Evolutionary conservation across 2,888 invertebrate genomes (phyloP).

Genomic region (Stegana nigrithorax): DNA sequence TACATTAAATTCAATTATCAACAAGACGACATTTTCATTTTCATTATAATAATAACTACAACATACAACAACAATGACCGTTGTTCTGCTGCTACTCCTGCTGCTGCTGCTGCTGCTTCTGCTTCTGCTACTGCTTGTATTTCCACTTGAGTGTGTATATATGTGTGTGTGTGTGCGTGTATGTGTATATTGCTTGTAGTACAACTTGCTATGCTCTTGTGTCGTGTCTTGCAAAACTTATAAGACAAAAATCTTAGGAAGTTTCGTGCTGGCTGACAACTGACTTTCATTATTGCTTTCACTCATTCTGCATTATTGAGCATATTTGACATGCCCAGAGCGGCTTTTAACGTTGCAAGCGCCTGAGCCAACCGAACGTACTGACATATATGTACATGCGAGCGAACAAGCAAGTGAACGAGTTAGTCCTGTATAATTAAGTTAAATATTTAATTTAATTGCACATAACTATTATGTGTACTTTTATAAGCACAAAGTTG

Average conservation of each 20-base stretch:
- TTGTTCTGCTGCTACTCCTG: neutral
- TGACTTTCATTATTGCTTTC: constrained; percentile 57
- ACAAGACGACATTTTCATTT: constrained; percentile 3
- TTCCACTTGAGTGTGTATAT: too few relatives aligned
- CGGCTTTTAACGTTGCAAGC: neutral
- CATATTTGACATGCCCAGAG: constrained; percentile 51
- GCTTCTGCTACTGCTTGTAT: neutral
- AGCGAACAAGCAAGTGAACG: constrained; percentile 32
- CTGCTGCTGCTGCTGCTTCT: neutral
- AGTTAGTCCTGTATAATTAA: constrained; percentile 60
- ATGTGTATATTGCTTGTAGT: too few relatives aligned
- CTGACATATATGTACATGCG: neutral
- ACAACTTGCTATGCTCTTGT: neutral
- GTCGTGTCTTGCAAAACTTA: neutral
- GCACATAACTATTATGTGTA: constrained; percentile 45
- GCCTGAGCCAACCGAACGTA: neutral
- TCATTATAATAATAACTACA: neutral
- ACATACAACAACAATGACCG: neutral
- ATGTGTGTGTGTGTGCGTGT: too few relatives aligned
- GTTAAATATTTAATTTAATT: constrained; percentile 66
- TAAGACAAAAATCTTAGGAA: constrained; percentile 12
- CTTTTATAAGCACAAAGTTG: constrained; percentile 11
- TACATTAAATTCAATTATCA: constrained; percentile 60
- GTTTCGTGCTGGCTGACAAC: constrained; percentile 36
- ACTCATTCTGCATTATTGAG: constrained; percentile 59